These are phyloP conservation scores for Calliopum simillimum DNA, from an alignment of 2,888 invertebrate genomes.

Conservation along the genomic window DNA sequence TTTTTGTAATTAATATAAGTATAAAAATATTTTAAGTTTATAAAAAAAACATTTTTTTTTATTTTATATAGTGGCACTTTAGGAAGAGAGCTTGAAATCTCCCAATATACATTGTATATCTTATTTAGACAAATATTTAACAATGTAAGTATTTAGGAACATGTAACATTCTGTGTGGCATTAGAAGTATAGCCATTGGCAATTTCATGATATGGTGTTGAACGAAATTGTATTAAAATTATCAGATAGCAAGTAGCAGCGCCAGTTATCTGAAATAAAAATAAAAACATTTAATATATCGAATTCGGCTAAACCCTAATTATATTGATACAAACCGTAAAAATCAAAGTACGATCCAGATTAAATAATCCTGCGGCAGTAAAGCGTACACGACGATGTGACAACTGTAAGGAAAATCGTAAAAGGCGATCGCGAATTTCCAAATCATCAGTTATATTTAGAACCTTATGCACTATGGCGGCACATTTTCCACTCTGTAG, in stretches of 20 bases:
- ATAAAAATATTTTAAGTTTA: too few relatives aligned
- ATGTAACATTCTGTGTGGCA: background rate
- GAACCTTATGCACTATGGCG: constrained; percentile 61
- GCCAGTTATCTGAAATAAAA: constrained; percentile 60
- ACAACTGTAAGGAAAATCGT: constrained; percentile 62
- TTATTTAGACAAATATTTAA: too few relatives aligned
- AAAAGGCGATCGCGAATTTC: constrained; percentile 59
- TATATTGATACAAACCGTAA: constrained; percentile 57
- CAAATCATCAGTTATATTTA: constrained; percentile 60
- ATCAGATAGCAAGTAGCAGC: constrained; percentile 67
- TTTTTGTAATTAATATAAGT: too few relatives aligned
- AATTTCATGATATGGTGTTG: constrained; percentile 45
- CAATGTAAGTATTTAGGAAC: too few relatives aligned
- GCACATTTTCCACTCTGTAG: constrained; percentile 52
- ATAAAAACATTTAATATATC: background rate
- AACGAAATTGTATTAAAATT: constrained; percentile 65
- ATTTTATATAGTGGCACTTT: too few relatives aligned
- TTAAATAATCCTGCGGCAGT: constrained; percentile 66
- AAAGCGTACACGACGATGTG: constrained; percentile 62
- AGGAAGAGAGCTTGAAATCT: too few relatives aligned
- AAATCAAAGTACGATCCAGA: constrained; percentile 65
- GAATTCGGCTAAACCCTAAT: background rate
- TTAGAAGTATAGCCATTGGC: constrained; percentile 26
- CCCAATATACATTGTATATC: too few relatives aligned
- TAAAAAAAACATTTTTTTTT: too few relatives aligned